Percentiles rank a stretch among this genome's conserved stretches.
Evolutionary conservation across 1,140 invertebrate species (phyloP).

Genomic region (Leptonema lineaticorne): DNA sequence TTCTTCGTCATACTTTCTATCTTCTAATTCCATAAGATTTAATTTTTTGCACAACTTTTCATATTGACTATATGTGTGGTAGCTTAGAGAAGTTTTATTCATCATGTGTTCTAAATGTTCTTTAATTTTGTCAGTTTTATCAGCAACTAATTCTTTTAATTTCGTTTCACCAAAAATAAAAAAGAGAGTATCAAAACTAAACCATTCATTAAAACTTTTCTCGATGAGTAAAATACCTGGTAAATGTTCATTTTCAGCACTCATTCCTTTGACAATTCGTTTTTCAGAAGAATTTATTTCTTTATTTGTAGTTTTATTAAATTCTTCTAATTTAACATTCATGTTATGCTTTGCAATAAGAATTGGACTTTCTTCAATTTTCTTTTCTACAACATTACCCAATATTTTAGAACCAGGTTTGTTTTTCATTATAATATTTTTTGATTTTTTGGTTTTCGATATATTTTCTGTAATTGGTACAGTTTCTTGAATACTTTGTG

Average conservation of each 20-base stretch:
- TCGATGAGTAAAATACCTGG: constrained; percentile 52
- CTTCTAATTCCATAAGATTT: constrained; percentile 58
- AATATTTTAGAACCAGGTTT: not conserved
- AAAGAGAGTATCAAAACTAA: constrained; percentile 59
- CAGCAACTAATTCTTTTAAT: constrained; percentile 57
- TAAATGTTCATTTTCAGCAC: constrained; percentile 3
- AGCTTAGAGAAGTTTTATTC: constrained; percentile 49
- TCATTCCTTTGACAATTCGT: not conserved
- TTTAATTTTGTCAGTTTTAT: constrained; percentile 57
- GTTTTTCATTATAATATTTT: not conserved
- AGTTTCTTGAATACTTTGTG: not conserved
- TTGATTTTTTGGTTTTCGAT: not conserved
- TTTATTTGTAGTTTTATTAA: not conserved
- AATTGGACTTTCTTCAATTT: constrained; percentile 36
- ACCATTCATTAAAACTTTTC: constrained; percentile 60
- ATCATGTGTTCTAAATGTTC: constrained; percentile 56
- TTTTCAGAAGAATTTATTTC: not conserved
- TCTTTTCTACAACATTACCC: constrained; percentile 35
- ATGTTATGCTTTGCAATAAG: constrained; percentile 28
- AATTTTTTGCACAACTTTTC: constrained; percentile 58
- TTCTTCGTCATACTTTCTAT: constrained; percentile 52
- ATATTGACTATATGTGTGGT: constrained; percentile 55
- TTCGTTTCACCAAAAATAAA: constrained; percentile 59
- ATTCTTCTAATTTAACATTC: constrained; percentile 5
- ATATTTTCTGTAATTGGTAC: too few species aligned